Conservation (phyloP, 2,113 vertebrate species). For the Hydropotes inermis region DNA sequence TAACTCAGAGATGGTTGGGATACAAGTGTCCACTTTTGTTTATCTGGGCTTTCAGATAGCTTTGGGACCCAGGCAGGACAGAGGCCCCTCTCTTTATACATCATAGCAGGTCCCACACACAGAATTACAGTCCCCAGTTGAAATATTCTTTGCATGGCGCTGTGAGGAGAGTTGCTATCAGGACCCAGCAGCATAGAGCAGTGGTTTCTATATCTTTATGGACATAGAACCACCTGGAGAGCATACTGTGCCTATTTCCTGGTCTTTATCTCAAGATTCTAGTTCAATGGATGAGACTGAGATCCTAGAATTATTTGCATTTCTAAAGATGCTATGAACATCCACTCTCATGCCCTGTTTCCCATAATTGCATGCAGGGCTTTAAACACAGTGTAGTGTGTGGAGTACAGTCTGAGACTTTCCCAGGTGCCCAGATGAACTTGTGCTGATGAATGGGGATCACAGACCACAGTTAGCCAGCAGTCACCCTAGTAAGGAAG, state of each 20-base stretch:
- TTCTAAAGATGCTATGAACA: background rate
- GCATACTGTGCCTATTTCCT: background rate
- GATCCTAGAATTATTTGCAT: background rate
- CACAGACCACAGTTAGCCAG: fast-evolving
- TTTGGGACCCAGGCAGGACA: fast-evolving
- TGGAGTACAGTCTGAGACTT: background rate
- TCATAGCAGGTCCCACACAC: background rate
- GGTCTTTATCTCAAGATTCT: background rate
- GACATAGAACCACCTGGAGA: background rate
- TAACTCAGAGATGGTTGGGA: background rate
- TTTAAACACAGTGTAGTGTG: background rate
- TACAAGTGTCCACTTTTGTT: background rate
- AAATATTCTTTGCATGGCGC: background rate
- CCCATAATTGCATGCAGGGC: background rate
- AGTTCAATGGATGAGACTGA: background rate
- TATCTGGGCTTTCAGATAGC: background rate
- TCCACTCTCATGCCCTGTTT: fast-evolving
- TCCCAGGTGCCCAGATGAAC: background rate
- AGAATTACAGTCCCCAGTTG: background rate
- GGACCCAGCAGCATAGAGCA: fast-evolving
- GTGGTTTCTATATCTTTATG: too few relatives aligned
- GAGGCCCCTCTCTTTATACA: background rate
- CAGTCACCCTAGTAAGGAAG: background rate
- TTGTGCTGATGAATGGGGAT: background rate
- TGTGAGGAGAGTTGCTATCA: background rate